Evolutionary conservation across 2,113 vertebrate genomes (phyloP).

Genomic region (Daboia siamensis): DNA sequence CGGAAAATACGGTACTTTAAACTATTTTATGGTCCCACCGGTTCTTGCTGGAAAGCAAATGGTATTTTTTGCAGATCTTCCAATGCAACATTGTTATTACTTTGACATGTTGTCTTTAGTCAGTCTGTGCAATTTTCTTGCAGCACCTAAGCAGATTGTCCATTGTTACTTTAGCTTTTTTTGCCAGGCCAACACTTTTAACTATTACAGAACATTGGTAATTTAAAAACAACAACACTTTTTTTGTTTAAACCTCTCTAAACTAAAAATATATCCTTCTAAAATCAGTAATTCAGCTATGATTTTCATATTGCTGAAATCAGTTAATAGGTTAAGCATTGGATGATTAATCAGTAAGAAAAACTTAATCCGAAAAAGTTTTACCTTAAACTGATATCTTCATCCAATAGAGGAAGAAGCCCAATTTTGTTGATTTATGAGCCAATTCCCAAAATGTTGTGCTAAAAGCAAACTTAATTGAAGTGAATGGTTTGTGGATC

Average conservation of each 20-base stretch:
- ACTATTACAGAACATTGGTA: neutral
- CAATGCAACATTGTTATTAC: neutral
- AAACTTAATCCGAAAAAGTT: neutral
- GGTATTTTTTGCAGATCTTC: neutral
- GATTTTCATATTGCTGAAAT: neutral
- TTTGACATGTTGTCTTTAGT: neutral
- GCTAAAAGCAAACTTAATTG: constrained; percentile 19
- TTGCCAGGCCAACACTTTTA: neutral
- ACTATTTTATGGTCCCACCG: neutral
- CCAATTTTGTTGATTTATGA: constrained; percentile 5
- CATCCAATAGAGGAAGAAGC: neutral
- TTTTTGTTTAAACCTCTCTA: neutral
- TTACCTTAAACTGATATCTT: constrained; percentile 5
- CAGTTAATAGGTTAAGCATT: neutral
- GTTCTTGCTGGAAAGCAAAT: no score
- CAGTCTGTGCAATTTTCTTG: neutral
- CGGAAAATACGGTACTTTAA: no score
- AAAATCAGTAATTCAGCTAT: neutral
- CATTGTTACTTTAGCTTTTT: neutral
- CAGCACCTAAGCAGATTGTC: neutral
- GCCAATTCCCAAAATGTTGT: constrained; percentile 14
- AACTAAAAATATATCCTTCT: neutral
- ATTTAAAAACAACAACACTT: neutral
- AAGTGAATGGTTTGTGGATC: constrained; percentile 25
- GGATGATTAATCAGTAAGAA: constrained; percentile 1